Percentiles rank a stretch among this genome's conserved stretches.
Evolutionary conservation across 1,140 invertebrate species (phyloP).

Genomic region (Archegozetes longisetosus): DNA sequence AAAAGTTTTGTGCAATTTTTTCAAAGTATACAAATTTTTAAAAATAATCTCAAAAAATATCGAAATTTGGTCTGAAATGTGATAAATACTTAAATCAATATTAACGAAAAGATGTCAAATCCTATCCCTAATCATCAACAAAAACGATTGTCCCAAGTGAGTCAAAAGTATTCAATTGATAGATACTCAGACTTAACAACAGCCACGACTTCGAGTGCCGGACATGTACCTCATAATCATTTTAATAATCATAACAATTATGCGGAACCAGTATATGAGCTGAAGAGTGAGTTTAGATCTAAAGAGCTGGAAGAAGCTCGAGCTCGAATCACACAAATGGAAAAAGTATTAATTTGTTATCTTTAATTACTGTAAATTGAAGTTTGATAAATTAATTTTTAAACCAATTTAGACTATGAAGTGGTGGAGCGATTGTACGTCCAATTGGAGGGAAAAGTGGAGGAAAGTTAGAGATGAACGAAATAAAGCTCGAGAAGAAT

Average conservation of each 20-base stretch:
- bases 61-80: too few relatives aligned
- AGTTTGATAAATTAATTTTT: not conserved
- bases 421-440: conserved; percentile 89
- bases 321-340: conserved; percentile 84
- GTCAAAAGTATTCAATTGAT: not conserved
- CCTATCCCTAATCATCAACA: too few relatives aligned
- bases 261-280: not conserved
- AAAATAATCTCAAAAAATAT: too few relatives aligned
- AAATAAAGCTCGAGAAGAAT: conserved; percentile 71
- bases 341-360: conserved; percentile 40
- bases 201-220: not conserved
- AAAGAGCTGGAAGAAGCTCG: conserved; percentile 71
- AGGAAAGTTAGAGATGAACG: conserved; percentile 73
- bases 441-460: conserved; percentile 88
- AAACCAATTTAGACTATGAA: conserved; percentile 51
- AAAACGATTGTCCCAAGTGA: not conserved
- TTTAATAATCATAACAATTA: too few relatives aligned
- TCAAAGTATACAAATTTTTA: too few relatives aligned
- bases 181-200: not conserved
- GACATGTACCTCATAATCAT: too few relatives aligned
- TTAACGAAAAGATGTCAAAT: not conserved
- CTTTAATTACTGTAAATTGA: not conserved
- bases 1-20: too few relatives aligned
- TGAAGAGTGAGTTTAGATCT: not conserved
- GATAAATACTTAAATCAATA: too few relatives aligned